Percentiles rank a stretch among this genome's conserved stretches.
Conservation (phyloP, 2,797 vertebrate species). For the Miichthys miiuy region DNA sequence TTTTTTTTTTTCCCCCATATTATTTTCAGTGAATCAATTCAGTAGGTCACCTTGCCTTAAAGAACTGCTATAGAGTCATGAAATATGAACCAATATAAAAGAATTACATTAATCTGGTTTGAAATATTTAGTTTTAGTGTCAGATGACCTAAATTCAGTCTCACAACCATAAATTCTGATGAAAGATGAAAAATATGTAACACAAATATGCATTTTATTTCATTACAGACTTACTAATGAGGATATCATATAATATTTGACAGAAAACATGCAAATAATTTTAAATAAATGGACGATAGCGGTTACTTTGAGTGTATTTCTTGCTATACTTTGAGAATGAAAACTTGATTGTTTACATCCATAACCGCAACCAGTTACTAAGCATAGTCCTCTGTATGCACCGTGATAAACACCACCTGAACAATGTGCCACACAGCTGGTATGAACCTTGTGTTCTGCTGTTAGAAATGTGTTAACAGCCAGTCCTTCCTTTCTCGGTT, state of each 20-base stretch:
- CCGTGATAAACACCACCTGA: background rate
- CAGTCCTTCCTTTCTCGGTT: conserved; percentile 1
- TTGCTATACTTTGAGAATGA: background rate
- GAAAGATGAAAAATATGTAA: background rate
- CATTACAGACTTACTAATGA: background rate
- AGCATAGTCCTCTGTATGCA: background rate
- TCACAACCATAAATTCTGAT: background rate
- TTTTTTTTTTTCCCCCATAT: background rate
- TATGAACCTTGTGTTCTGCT: conserved; percentile 10
- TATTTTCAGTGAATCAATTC: conserved; percentile 1
- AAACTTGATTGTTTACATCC: background rate
- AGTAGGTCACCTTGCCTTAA: background rate
- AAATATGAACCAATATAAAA: background rate
- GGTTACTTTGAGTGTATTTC: background rate
- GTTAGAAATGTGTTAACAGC: conserved; percentile 1
- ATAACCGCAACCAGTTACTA: background rate
- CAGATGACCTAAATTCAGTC: background rate
- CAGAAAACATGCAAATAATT: background rate
- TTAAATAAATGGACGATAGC: background rate
- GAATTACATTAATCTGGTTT: background rate
- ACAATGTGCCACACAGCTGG: background rate
- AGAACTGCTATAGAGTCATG: background rate
- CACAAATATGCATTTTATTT: background rate
- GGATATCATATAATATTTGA: background rate
- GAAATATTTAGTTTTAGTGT: background rate